Evolutionary conservation across 2,113 vertebrate species (phyloP).

Genomic region (Notothenia rossii): DNA sequence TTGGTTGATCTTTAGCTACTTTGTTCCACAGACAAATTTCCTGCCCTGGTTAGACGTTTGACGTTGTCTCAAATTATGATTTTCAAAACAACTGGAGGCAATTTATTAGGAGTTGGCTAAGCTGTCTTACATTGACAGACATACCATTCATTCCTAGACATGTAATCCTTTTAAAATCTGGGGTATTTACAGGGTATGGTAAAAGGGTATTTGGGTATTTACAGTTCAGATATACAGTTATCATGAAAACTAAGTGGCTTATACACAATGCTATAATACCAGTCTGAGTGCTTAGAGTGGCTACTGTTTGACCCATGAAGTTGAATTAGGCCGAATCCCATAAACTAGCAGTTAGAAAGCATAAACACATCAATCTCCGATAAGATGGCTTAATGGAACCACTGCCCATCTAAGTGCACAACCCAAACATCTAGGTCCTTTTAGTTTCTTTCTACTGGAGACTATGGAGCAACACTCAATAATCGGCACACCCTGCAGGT

Average conservation of each 20-base stretch:
- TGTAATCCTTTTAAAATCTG: slow-evolving; percentile 67
- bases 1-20: not conserved
- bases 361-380: slow-evolving; percentile 38
- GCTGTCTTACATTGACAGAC: slow-evolving; percentile 64
- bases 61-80: slow-evolving; percentile 40
- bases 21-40: slow-evolving; percentile 42
- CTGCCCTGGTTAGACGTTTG: slow-evolving; percentile 16
- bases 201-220: slow-evolving; percentile 43
- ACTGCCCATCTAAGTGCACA: slow-evolving; percentile 8
- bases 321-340: slow-evolving; percentile 47
- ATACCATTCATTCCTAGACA: slow-evolving; percentile 80
- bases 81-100: slow-evolving; percentile 43
- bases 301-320: slow-evolving; percentile 42
- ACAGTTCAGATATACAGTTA: slow-evolving; percentile 51
- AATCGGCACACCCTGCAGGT: slow-evolving; percentile 56
- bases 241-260: slow-evolving; percentile 42
- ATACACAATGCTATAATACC: slow-evolving; percentile 44
- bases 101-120: slow-evolving; percentile 47
- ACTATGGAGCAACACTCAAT: slow-evolving; percentile 12
- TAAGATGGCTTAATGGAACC: slow-evolving; percentile 21
- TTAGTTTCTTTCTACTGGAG: slow-evolving; percentile 12
- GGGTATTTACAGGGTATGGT: slow-evolving; percentile 51
- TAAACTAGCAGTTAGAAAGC: slow-evolving; percentile 35
- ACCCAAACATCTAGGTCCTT: slow-evolving; percentile 11
- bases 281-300: slow-evolving; percentile 22